These are phyloP conservation scores for Clarias magur DNA, from an alignment of 2,113 vertebrate genomes.

Conservation along the genomic window DNA sequence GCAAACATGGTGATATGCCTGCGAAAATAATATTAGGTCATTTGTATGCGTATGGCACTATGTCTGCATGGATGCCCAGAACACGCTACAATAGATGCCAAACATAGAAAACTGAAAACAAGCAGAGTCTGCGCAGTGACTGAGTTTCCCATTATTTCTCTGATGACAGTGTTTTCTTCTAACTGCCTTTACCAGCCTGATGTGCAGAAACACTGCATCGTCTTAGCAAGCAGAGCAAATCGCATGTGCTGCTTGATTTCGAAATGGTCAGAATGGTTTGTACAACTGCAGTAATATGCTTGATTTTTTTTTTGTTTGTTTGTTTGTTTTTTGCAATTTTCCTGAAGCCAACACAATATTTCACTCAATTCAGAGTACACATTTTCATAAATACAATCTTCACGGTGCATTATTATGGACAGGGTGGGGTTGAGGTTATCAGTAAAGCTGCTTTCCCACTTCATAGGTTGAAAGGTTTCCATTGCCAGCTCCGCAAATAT, in stretches of 20 bases:
- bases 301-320: background rate
- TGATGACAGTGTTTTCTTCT: slow-evolving; percentile 30
- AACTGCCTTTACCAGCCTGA: background rate
- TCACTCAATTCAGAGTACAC: background rate
- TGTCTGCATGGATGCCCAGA: slow-evolving; percentile 27
- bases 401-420: background rate
- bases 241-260: background rate
- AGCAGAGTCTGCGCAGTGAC: background rate
- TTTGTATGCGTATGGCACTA: slow-evolving; percentile 40
- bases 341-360: background rate
- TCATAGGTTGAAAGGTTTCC: background rate
- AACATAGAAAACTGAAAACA: background rate
- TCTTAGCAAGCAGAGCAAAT: background rate
- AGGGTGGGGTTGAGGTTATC: background rate
- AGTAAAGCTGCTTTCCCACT: background rate
- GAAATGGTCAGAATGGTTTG: slow-evolving; percentile 5
- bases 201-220: background rate
- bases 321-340: too few species aligned
- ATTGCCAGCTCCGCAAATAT: background rate
- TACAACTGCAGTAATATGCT: background rate
- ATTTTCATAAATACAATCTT: background rate
- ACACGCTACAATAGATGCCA: slow-evolving; percentile 11
- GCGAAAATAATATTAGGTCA: slow-evolving; percentile 26
- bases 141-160: slow-evolving; percentile 10
- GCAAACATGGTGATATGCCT: slow-evolving; percentile 12